phyloP scores from a whole-genome alignment of 2,888 invertebrate species.

The Sisyra terminalis region DNA sequence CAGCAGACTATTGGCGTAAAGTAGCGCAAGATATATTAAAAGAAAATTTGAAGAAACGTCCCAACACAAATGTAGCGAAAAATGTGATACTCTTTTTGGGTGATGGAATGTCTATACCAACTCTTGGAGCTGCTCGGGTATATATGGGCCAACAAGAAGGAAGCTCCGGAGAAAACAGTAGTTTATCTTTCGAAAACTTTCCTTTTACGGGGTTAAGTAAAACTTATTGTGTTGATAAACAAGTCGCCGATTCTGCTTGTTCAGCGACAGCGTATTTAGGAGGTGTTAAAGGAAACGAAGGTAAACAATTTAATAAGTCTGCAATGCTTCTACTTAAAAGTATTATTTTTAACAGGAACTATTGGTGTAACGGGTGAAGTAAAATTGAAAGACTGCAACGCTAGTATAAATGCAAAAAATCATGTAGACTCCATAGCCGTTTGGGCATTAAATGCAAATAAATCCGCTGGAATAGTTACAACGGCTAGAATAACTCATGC shows the following conservation, averaged over 20 bases:
- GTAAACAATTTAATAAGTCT: neutral
- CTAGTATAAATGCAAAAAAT: conserved; percentile 33
- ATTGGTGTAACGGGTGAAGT: conserved; percentile 58
- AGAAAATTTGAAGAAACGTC: conserved; percentile 13
- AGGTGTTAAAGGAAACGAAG: conserved; percentile 55
- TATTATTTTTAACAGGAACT: conserved; percentile 50
- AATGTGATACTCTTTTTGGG: conserved; percentile 73
- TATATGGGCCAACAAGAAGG: conserved; percentile 45
- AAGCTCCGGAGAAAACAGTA: conserved; percentile 47
- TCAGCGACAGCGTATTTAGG: conserved; percentile 65
- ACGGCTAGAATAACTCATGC: conserved; percentile 69
- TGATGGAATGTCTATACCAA: conserved; percentile 77
- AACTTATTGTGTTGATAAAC: conserved; percentile 33
- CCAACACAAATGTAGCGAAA: conserved; percentile 31
- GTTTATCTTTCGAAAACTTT: conserved; percentile 57
- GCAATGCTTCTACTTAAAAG: too few species aligned
- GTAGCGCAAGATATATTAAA: conserved; percentile 22
- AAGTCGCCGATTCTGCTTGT: conserved; percentile 71
- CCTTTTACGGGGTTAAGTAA: conserved; percentile 55
- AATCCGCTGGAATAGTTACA: conserved; percentile 52
- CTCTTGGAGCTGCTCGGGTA: conserved; percentile 59
- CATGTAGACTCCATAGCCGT: conserved; percentile 49
- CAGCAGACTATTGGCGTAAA: conserved; percentile 20
- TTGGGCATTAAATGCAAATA: conserved; percentile 51
- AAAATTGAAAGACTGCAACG: conserved; percentile 41